phyloP scores from a whole-genome alignment of 2,888 invertebrate genomes.

The Volucella inanis region DNA sequence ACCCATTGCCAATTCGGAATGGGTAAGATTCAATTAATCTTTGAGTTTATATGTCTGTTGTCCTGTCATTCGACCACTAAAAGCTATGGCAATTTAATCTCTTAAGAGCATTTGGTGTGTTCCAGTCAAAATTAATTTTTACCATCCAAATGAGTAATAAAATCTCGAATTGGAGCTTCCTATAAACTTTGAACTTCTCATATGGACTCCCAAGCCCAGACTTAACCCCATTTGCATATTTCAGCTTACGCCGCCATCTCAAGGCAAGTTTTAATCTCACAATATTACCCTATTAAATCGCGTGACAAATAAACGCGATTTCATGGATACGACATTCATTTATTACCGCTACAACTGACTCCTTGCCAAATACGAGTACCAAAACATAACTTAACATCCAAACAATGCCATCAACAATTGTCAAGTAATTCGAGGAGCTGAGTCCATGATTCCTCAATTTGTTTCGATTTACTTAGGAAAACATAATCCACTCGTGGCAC shows the following conservation, averaged over 20 bases:
- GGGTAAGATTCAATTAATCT: no score
- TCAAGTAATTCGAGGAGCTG: slow-evolving; percentile 10
- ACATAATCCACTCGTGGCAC: slow-evolving; percentile 8
- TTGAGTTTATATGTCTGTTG: no score
- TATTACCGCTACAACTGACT: slow-evolving; percentile 2
- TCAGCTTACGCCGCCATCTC: no score
- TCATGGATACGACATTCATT: slow-evolving; percentile 20
- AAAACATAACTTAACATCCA: slow-evolving; percentile 15
- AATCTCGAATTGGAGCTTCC: neutral
- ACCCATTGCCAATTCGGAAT: no score
- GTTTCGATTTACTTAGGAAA: neutral
- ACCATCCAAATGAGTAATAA: neutral
- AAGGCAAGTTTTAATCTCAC: neutral
- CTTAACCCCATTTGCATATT: no score
- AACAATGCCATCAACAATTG: slow-evolving; percentile 21
- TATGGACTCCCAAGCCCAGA: neutral
- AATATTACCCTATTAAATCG: neutral
- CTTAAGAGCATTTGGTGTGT: no score
- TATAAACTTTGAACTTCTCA: neutral
- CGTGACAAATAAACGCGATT: neutral
- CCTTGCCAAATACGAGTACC: neutral
- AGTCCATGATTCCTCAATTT: neutral
- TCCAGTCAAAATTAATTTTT: no score
- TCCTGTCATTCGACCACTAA: no score
- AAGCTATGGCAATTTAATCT: no score